Evolutionary conservation across 2,797 vertebrate genomes (phyloP), one percentile per base, ranked within the genome.

Genomic region (Takifugu rubripes): DNA sequence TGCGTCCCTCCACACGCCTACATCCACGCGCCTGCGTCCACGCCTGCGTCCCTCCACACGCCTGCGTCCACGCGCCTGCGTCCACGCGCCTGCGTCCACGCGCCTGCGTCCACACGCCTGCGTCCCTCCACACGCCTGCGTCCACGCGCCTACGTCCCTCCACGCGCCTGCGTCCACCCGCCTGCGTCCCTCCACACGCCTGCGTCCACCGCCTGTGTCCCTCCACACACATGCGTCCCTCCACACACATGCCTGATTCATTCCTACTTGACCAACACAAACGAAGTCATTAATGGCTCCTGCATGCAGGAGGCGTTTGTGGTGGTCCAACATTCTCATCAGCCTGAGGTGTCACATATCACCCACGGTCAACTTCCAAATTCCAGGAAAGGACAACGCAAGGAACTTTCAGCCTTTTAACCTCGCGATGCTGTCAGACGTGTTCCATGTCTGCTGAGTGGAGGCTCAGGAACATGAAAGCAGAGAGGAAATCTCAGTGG

Each of bases 381-480:
- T 64, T 31, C 50, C 3, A 56, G 55, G 3, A 12, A 40, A 12
- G 12, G 10, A 2, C 10, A 4, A 3, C 12, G 53, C n/a, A n/a
- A 62, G 43, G 61, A 64, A 56, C 55, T 60, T 67, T 78, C 31
- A 56, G 17, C 16, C 69, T 74, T 61, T 57, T 11, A 24, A 10
- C 54, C 14, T 62, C 7, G 44, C 44, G 44, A 1, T 21, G 44
- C 44, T 46, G 12, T n/a, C 44, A 46, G 17, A 17, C 16, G 1
- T n/a, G 6, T 46, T 21, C 21, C 44, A 21, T n/a, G n/a, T n/a
- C 44, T 45, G 15, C 8, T n/a, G 33, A 40, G 36, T 21, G 44
- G 16, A 46, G 16, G 44, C 2, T n/a, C 5, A 21, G 17, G 5
- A 17, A n/a, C 44, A 2, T 9, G 21, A 17, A 45, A 17, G 44